These are phyloP conservation scores for Acromyrmex charruanus DNA, from an alignment of 1,140 invertebrate species.

Conservation along the genomic window DNA sequence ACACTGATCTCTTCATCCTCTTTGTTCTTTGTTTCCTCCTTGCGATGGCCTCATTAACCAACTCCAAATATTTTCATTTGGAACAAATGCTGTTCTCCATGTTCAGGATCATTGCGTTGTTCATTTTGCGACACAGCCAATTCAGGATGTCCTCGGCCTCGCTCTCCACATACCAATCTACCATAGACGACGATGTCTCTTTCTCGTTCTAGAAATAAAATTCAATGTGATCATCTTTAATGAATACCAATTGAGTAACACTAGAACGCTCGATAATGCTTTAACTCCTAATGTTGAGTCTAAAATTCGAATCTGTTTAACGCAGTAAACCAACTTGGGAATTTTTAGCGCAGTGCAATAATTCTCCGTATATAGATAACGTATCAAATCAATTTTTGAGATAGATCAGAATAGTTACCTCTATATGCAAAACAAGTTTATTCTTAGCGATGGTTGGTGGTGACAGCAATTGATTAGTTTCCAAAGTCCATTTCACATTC, in stretches of 20 bases:
- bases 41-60: constrained; percentile 44
- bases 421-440: constrained; percentile 91
- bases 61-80: constrained; percentile 57
- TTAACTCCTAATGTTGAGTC: neutral
- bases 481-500: constrained; percentile 92
- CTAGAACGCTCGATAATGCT: neutral
- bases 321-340: neutral
- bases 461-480: constrained; percentile 91
- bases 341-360: neutral
- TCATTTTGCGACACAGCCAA: constrained; percentile 91
- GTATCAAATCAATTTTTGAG: neutral
- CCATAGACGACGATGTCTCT: constrained; percentile 86
- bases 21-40: constrained; percentile 67
- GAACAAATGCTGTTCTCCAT: constrained; percentile 88
- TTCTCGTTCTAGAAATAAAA: constrained; percentile 87
- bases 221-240: neutral
- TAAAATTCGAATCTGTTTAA: constrained; percentile 14
- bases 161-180: constrained; percentile 90
- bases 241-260: neutral
- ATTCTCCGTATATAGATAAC: neutral
- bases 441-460: constrained; percentile 89
- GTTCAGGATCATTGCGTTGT: constrained; percentile 90
- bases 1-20: constrained; percentile 74
- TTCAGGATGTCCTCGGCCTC: constrained; percentile 88
- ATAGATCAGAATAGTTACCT: constrained; percentile 86